Evolutionary conservation across 2,113 vertebrate genomes (phyloP), one percentile per base, ranked within the genome.

Genomic region (Plestiodon gilberti): DNA sequence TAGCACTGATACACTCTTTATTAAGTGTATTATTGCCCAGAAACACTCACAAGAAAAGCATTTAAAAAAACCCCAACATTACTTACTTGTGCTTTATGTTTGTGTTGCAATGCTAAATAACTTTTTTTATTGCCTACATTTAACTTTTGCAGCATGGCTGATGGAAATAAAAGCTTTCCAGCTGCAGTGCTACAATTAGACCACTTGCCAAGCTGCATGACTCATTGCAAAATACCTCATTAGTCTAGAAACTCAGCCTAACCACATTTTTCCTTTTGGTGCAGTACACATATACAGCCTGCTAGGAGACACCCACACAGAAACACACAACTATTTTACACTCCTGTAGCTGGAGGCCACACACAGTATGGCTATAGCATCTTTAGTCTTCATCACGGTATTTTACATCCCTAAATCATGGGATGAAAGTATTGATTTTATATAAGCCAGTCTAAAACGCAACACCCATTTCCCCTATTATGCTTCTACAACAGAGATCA

Each of bases 191-290:
- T 83, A 71, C 87, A 64, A 4, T 83, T 76, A 30, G 65, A 35
- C 57, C 30, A 67, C 23, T 4, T 18, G 4, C 52, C 43, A 57
- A 86, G 78, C 40, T 52, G 28, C 10, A 25, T 75, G 52, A 70
- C 20, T 91, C 77, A 2, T 75, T 28, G 61, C 20, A 86, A 82
- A 64, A 89, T 52, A 15, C 28, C 52, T 78, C 33, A 62, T 69
- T 69, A 88, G 75, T 61, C 65, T 75, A 86, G 55, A 87, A 78
- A 28, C 81, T 57, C 13, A 59, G 79, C 40, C 79, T 73, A 79
- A 71, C 65, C 59, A 17, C 13, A 2, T 43, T 90, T 76, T 86
- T 71, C 71, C 30, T 85, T 43, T 61, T 61, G 18, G 25, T 14
- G 10, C 0, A 1, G 35, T 23, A 43, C 38, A 67, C 4, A 8